Conservation (phyloP, 1,140 invertebrate genomes). For the Ooceraea biroi region DNA sequence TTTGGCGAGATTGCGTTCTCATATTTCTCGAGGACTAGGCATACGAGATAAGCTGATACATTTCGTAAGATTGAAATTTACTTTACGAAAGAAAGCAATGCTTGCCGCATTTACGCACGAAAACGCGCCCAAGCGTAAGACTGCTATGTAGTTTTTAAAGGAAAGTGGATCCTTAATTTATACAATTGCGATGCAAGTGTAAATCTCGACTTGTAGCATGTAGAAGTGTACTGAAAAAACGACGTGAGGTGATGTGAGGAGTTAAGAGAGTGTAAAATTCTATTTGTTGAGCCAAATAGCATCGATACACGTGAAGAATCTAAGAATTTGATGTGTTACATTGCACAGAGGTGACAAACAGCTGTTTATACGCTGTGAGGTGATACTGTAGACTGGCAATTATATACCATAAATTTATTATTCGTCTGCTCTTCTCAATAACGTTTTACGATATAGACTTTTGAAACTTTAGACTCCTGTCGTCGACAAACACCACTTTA, state of each 20-base stretch:
- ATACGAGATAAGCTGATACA: slow-evolving; percentile 45
- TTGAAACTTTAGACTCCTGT: slow-evolving; percentile 34
- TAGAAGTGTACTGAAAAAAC: not conserved
- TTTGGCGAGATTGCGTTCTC: slow-evolving; percentile 23
- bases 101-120: slow-evolving; percentile 32
- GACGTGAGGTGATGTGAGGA: not conserved
- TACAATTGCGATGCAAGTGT: slow-evolving; percentile 8
- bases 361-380: slow-evolving; percentile 51
- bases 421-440: slow-evolving; percentile 54
- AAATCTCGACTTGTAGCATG: slow-evolving; percentile 7
- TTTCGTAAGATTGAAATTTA: slow-evolving; percentile 43
- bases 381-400: slow-evolving; percentile 65
- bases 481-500: slow-evolving; percentile 30
- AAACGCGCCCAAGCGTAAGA: not conserved
- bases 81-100: slow-evolving; percentile 32
- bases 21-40: slow-evolving; percentile 22
- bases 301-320: slow-evolving; percentile 54
- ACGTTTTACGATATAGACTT: slow-evolving; percentile 44
- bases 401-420: slow-evolving; percentile 49
- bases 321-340: slow-evolving; percentile 52
- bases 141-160: slow-evolving; percentile 17
- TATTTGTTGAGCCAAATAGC: slow-evolving; percentile 62
- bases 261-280: slow-evolving; percentile 36
- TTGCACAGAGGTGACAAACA: slow-evolving; percentile 36
- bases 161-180: slow-evolving; percentile 28